A percentile compares a stretch with the other conserved stretches of the same genome.
These are phyloP conservation scores for human DNA, from an alignment of 2,113 vertebrate species.

Conservation along the genomic window GRCh38 chr2:167188501-167189000, in stretches of 20 bases:
- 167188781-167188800: background rate
- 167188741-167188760: background rate
- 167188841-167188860: background rate
- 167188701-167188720: background rate
- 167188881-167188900: background rate
- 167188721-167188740: constrained; percentile 17
- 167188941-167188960: background rate
- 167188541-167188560: constrained; percentile 41
- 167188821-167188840: background rate
- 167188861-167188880: background rate
- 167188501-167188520: constrained; percentile 68
- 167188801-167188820: background rate
- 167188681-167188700: constrained; percentile 39
- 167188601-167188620: background rate
- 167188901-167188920: background rate
- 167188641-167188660: background rate
- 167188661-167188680: background rate
- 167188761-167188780: background rate
- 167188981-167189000: background rate
- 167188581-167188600: background rate
- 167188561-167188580: constrained; percentile 41
- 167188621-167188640: constrained; percentile 36
- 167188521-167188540: constrained; percentile 43
- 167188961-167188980: background rate
- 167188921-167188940: background rate